phyloP scores from a whole-genome alignment of 2,797 vertebrate genomes.

The Pelodytes ibericus region DNA sequence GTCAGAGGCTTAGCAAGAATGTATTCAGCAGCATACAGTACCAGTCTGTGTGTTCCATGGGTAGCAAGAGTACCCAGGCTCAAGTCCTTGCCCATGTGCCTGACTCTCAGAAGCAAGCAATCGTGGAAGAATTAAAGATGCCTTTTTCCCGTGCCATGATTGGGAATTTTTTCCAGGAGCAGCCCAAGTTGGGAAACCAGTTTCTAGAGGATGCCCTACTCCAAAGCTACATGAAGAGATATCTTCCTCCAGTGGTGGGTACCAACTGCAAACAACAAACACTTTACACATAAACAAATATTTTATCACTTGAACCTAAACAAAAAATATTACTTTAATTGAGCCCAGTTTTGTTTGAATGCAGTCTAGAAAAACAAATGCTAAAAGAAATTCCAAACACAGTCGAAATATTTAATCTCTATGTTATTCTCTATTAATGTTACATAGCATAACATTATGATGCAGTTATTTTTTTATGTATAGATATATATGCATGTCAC shows the following conservation, averaged over 20 bases:
- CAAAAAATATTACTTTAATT: too few relatives aligned
- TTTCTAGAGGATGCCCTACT: slow-evolving; percentile 80
- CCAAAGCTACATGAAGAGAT: slow-evolving; percentile 74
- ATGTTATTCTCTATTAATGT: too few relatives aligned
- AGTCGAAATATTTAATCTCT: too few relatives aligned
- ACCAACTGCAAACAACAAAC: too few relatives aligned
- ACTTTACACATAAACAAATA: too few relatives aligned
- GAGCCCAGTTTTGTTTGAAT: too few relatives aligned
- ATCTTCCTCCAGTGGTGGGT: slow-evolving; percentile 76
- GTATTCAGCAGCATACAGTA: neutral
- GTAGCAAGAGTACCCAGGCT: accelerated
- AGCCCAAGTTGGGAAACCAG: slow-evolving; percentile 71
- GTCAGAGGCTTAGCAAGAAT: neutral
- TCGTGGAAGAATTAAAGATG: neutral
- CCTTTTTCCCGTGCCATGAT: slow-evolving; percentile 65
- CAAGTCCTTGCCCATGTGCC: neutral
- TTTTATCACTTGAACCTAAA: too few relatives aligned
- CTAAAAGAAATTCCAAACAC: too few relatives aligned
- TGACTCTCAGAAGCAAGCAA: accelerated
- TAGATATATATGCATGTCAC: too few relatives aligned
- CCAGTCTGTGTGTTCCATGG: neutral
- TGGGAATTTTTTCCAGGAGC: slow-evolving; percentile 76
- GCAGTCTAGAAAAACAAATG: too few relatives aligned
- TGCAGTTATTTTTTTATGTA: too few relatives aligned
- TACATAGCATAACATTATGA: too few relatives aligned